These are phyloP conservation scores for Falcaria lacertinaria DNA, from an alignment of 2,888 invertebrate genomes.

Conservation along the genomic window DNA sequence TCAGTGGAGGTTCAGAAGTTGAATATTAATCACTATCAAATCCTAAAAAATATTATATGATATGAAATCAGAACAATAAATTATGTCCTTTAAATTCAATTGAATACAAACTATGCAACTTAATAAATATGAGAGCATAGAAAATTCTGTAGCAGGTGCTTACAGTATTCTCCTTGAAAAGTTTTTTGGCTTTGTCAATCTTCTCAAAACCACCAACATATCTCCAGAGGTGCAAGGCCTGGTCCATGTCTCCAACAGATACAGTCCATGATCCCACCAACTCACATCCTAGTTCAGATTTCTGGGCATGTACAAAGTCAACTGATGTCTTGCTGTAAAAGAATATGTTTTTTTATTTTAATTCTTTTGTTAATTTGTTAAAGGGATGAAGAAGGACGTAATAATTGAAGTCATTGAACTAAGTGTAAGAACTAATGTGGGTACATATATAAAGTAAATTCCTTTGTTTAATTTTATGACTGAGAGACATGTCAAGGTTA, in stretches of 20 bases:
- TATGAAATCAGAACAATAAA: too few relatives aligned
- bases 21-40: background rate
- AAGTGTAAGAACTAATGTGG: too few relatives aligned
- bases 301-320: constrained; percentile 87
- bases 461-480: too few relatives aligned
- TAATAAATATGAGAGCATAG: too few relatives aligned
- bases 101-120: too few relatives aligned
- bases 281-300: constrained; percentile 87
- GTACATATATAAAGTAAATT: too few relatives aligned
- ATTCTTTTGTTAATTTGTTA: too few relatives aligned
- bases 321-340: constrained; percentile 85
- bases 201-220: constrained; percentile 95
- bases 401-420: too few relatives aligned
- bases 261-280: constrained; percentile 98
- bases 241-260: constrained; percentile 97
- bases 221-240: constrained; percentile 97
- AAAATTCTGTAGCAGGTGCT: too few relatives aligned
- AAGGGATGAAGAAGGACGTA: too few relatives aligned
- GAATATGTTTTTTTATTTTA: constrained; percentile 17
- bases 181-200: constrained; percentile 87
- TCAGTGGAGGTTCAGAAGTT: background rate
- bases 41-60: too few relatives aligned
- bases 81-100: too few relatives aligned
- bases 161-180: constrained; percentile 85
- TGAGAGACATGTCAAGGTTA: background rate